phyloP scores from a whole-genome alignment of 2,797 vertebrate species.

The Centroberyx gerrardi region DNA sequence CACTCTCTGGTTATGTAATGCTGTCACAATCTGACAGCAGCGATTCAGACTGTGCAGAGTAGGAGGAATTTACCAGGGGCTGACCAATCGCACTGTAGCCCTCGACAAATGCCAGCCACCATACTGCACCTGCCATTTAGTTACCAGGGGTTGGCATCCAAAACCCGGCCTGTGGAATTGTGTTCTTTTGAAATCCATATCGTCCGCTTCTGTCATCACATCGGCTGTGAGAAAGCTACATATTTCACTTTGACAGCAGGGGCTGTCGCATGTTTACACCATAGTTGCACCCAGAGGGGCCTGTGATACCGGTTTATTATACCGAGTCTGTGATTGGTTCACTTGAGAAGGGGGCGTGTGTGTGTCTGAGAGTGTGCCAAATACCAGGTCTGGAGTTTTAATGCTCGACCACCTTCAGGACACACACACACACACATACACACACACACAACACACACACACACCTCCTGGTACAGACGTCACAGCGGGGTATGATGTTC shows the following conservation, averaged over 20 bases:
- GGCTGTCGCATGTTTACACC: not conserved
- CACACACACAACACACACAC: not conserved
- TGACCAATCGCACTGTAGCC: slow-evolving; percentile 29
- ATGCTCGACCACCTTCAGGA: slow-evolving; percentile 45
- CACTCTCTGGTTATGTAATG: slow-evolving; percentile 72
- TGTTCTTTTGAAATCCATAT: slow-evolving; percentile 24
- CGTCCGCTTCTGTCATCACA: not conserved
- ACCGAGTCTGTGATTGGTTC: slow-evolving; percentile 48
- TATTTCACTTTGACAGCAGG: not conserved
- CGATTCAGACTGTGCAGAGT: slow-evolving; percentile 44
- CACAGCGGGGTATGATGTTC: slow-evolving; percentile 74
- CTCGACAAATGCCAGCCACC: slow-evolving; percentile 27
- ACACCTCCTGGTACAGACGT: slow-evolving; percentile 67
- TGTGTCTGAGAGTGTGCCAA: slow-evolving; percentile 55
- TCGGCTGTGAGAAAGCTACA: not conserved
- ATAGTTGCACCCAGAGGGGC: slow-evolving; percentile 11
- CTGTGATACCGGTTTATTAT: slow-evolving; percentile 40
- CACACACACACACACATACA: slow-evolving; percentile 30
- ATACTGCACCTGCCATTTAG: slow-evolving; percentile 2
- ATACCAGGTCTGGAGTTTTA: slow-evolving; percentile 62
- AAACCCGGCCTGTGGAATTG: not conserved
- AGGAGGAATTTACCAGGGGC: slow-evolving; percentile 42
- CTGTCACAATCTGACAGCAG: slow-evolving; percentile 64
- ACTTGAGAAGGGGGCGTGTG: slow-evolving; percentile 42
- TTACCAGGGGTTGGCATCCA: slow-evolving; percentile 24